phyloP scores from a whole-genome alignment of 2,113 vertebrate species.

The Nymphicus hollandicus region DNA sequence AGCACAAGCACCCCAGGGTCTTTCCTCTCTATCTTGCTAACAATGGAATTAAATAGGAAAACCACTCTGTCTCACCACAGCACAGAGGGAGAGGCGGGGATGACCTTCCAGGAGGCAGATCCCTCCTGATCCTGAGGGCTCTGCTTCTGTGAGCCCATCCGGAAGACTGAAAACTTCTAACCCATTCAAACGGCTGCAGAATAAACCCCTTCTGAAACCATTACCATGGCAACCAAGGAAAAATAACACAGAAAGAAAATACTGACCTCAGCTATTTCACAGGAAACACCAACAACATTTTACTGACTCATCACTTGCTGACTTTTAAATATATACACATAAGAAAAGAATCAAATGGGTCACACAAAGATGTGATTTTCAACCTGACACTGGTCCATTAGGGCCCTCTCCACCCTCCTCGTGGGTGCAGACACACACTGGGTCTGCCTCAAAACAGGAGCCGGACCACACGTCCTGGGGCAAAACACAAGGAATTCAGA shows the following conservation, averaged over 20 bases:
- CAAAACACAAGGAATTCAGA: neutral
- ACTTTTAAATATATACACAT: constrained; percentile 41
- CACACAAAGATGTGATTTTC: neutral
- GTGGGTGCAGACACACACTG: neutral
- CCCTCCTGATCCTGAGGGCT: neutral
- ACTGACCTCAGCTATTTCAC: constrained; percentile 62
- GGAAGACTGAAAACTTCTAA: constrained; percentile 43
- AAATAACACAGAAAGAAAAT: constrained; percentile 59
- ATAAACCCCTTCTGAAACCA: constrained; percentile 48
- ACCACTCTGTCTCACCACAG: neutral
- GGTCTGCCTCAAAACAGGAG: neutral
- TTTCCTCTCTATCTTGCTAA: neutral
- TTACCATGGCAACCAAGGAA: constrained; percentile 66
- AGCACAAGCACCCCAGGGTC: neutral
- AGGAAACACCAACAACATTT: constrained; percentile 63
- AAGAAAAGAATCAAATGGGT: neutral
- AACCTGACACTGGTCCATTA: neutral
- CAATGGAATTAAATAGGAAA: neutral
- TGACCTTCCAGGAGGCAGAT: neutral
- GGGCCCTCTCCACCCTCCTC: neutral
- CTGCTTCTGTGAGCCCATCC: neutral
- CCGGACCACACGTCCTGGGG: neutral
- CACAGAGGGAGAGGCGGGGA: neutral
- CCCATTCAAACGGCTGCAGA: constrained; percentile 16
- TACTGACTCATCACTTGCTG: constrained; percentile 66